These are phyloP conservation scores for Mus minutoides DNA, from an alignment of 2,797 vertebrate genomes.

Conservation along the genomic window DNA sequence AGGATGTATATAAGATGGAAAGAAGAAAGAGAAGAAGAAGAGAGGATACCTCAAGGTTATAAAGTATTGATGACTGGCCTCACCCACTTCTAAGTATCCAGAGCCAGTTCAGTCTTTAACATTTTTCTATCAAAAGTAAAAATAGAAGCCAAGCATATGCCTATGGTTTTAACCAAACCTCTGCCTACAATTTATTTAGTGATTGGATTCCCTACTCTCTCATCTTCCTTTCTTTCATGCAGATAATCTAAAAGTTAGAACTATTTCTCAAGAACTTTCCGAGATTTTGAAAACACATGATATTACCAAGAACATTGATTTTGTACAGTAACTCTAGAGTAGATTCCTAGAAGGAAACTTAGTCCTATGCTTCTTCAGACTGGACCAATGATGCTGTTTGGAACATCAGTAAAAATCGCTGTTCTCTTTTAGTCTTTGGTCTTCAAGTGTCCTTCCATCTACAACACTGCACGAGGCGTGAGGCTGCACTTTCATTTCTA, in stretches of 20 bases:
- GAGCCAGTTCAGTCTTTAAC: neutral
- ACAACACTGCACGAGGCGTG: rapidly evolving
- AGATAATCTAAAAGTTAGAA: no score
- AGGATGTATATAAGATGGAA: neutral
- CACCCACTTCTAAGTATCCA: neutral
- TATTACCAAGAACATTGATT: neutral
- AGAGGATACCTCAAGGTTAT: rapidly evolving
- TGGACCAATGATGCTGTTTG: neutral
- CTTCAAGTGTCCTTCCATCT: neutral
- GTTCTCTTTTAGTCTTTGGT: neutral
- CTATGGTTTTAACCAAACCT: neutral
- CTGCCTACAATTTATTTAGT: neutral
- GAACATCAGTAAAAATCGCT: neutral
- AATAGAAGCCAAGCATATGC: neutral
- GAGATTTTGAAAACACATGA: neutral
- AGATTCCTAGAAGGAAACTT: neutral
- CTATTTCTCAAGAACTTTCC: neutral
- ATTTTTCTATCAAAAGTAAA: neutral
- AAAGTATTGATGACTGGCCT: neutral
- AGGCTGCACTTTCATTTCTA: neutral
- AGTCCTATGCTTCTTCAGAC: neutral
- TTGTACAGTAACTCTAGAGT: neutral
- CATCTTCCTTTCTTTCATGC: no score
- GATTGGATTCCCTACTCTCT: neutral
- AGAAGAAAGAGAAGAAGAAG: no score